These are phyloP conservation scores for Phengaris alcon DNA, from an alignment of 2,888 invertebrate genomes.

Conservation along the genomic window DNA sequence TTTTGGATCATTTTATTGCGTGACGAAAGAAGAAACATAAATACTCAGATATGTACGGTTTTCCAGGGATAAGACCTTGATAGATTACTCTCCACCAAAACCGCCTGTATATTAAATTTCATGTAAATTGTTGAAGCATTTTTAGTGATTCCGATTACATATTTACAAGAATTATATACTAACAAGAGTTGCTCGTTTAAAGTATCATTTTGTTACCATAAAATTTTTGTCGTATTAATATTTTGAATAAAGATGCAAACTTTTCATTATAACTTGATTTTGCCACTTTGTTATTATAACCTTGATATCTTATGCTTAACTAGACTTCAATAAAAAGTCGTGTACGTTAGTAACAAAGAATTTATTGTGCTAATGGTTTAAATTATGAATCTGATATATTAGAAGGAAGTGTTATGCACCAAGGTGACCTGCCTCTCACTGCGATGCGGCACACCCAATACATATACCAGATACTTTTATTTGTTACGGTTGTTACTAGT, in stretches of 20 bases:
- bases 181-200: no score
- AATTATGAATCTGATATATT: slow-evolving; percentile 39
- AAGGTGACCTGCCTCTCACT: slow-evolving; percentile 54
- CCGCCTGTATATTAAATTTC: no score
- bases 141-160: no score
- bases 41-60: no score
- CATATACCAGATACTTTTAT: slow-evolving; percentile 40
- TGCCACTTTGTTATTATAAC: neutral
- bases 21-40: no score
- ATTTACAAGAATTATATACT: no score
- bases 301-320: neutral
- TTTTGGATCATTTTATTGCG: no score
- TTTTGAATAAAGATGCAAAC: neutral
- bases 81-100: no score
- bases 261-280: neutral
- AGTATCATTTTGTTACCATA: neutral
- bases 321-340: slow-evolving; percentile 1
- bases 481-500: neutral
- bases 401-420: slow-evolving; percentile 52
- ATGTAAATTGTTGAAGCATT: no score
- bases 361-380: slow-evolving; percentile 25
- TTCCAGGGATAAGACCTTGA: no score
- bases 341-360: neutral
- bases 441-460: slow-evolving; percentile 46
- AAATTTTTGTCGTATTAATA: neutral